A percentile compares a stretch with the other conserved stretches of the same genome.
Conservation (phyloP, 2,113 vertebrate genomes). For the Sarotherodon lohbergeri region DNA sequence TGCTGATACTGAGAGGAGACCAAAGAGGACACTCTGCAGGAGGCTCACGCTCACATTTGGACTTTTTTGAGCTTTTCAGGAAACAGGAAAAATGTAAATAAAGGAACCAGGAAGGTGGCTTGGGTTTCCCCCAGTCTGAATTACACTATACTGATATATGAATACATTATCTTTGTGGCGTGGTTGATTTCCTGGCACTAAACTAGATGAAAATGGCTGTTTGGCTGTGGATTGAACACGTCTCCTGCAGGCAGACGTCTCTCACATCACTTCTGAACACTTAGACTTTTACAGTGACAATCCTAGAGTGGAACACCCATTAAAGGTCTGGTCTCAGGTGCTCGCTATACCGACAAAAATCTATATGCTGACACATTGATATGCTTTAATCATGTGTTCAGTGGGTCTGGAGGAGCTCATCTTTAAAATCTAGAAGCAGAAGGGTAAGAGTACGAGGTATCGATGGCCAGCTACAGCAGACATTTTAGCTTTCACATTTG, state of each 20-base stretch:
- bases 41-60: accelerated
- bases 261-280: neutral
- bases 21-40: accelerated
- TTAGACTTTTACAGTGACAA: neutral
- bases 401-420: accelerated
- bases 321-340: neutral
- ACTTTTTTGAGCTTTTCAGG: neutral
- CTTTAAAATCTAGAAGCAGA: neutral
- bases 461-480: neutral
- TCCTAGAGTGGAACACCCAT: neutral
- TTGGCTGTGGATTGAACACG: neutral
- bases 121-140: no score
- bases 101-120: no score
- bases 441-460: neutral
- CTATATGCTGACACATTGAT: neutral
- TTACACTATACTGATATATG: neutral
- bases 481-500: neutral
- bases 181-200: neutral
- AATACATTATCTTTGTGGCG: neutral
- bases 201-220: accelerated
- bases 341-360: neutral
- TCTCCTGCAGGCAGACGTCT: neutral
- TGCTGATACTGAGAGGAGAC: neutral
- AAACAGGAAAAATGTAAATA: neutral
- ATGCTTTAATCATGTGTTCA: neutral